Conservation (phyloP, 2,888 invertebrate genomes). For the Lydus trimaculatus region DNA sequence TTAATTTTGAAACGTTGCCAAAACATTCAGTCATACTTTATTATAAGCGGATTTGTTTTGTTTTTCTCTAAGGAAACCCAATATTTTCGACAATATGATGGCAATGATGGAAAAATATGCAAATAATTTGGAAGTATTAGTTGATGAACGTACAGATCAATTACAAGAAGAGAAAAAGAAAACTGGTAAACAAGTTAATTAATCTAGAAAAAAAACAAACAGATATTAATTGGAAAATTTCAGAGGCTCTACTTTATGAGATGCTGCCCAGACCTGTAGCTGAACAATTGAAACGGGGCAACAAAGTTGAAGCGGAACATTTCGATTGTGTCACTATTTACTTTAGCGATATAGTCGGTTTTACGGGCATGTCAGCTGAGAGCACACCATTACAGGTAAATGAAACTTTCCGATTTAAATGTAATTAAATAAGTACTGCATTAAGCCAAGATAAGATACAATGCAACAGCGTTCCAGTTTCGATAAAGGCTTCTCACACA, state of each 20-base stretch:
- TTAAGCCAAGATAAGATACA: not conserved
- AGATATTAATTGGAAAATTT: constrained; percentile 29
- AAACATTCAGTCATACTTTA: not conserved
- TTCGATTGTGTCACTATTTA: constrained; percentile 94
- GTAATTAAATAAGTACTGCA: not conserved
- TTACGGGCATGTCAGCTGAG: constrained; percentile 91
- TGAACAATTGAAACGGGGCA: constrained; percentile 88
- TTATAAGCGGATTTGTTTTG: not conserved
- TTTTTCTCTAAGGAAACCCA: constrained; percentile 75
- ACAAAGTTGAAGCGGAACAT: constrained; percentile 88
- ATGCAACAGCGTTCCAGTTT: not conserved
- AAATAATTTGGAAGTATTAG: constrained; percentile 90
- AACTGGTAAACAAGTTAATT: constrained; percentile 68
- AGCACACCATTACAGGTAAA: constrained; percentile 84
- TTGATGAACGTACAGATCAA: constrained; percentile 93
- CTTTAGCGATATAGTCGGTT: constrained; percentile 95
- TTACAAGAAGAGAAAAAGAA: constrained; percentile 96
- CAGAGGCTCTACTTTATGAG: constrained; percentile 85
- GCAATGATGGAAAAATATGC: constrained; percentile 98
- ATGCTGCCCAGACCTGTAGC: constrained; percentile 92
- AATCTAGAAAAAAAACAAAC: not conserved
- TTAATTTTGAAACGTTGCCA: not conserved
- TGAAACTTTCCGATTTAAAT: not conserved
- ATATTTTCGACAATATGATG: constrained; percentile 98
- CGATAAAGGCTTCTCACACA: too few relatives aligned